A percentile compares a stretch with the other conserved stretches of the same genome.
phyloP scores from a whole-genome alignment of 1,140 invertebrate genomes.

The Panagrolaimus sp. region DNA sequence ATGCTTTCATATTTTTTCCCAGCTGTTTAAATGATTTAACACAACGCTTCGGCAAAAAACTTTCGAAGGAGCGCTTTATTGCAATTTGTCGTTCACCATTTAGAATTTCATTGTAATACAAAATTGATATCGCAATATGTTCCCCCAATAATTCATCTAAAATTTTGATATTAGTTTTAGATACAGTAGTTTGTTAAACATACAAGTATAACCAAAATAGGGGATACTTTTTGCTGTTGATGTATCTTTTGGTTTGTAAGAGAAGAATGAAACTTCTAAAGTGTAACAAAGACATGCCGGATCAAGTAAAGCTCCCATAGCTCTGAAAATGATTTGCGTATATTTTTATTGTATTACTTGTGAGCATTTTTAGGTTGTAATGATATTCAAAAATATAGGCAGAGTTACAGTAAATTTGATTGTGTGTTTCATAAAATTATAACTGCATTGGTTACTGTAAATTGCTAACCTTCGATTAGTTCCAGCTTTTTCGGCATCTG shows the following conservation, averaged over 20 bases:
- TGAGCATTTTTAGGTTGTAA: neutral
- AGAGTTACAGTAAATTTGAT: too few relatives aligned
- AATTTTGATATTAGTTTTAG: constrained; percentile 2
- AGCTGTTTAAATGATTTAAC: constrained; percentile 25
- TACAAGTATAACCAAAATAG: constrained; percentile 44
- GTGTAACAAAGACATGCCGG: constrained; percentile 42
- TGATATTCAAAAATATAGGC: neutral
- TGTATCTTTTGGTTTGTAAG: constrained; percentile 43
- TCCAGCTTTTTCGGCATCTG: constrained; percentile 76
- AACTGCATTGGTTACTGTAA: neutral
- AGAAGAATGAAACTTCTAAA: constrained; percentile 51
- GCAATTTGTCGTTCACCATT: constrained; percentile 26
- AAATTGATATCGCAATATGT: constrained; percentile 36
- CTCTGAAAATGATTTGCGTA: constrained; percentile 20
- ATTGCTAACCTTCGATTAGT: constrained; percentile 70
- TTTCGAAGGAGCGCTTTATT: constrained; percentile 40
- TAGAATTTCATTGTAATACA: constrained; percentile 32
- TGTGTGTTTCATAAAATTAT: too few relatives aligned
- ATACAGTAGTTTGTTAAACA: constrained; percentile 15
- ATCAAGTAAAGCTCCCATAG: constrained; percentile 47
- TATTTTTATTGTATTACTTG: neutral
- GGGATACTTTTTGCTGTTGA: constrained; percentile 22
- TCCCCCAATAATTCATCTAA: constrained; percentile 32
- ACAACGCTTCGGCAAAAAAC: constrained; percentile 35
- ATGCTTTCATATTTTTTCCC: too few relatives aligned